These are phyloP conservation scores for Macropus fuliginosus DNA, from an alignment of 2,797 vertebrate genomes.

Conservation along the genomic window DNA sequence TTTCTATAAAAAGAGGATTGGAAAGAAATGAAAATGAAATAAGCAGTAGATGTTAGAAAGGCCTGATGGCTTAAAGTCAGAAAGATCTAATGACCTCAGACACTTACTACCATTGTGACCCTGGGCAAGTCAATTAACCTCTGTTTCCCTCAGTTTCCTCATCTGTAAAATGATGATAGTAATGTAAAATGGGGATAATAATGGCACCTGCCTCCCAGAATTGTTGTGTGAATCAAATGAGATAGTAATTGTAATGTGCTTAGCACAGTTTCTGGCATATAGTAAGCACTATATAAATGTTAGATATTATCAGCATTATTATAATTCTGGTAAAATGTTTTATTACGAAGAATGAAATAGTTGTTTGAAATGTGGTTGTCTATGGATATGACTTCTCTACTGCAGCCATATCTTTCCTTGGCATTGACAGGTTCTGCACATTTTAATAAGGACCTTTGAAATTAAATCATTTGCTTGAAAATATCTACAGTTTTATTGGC, in stretches of 20 bases:
- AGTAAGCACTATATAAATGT: neutral
- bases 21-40: neutral
- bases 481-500: neutral
- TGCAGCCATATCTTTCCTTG: neutral
- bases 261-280: neutral
- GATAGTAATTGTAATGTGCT: neutral
- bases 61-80: neutral
- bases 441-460: neutral
- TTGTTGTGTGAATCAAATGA: neutral
- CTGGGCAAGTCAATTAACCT: neutral
- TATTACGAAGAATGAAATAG: neutral
- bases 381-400: neutral
- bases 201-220: neutral
- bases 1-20: constrained; percentile 28
- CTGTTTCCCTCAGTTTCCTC: neutral
- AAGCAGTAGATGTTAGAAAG: neutral
- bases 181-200: neutral
- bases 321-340: neutral
- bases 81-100: neutral
- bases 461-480: neutral
- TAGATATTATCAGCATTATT: neutral
- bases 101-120: neutral
- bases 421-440: neutral
- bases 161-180: neutral
- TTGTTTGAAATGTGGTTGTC: neutral